Evolutionary conservation across 2,888 invertebrate genomes (phyloP), one percentile per base, ranked within the genome.

Genomic region (Cataglyphis rosenhaueri): DNA sequence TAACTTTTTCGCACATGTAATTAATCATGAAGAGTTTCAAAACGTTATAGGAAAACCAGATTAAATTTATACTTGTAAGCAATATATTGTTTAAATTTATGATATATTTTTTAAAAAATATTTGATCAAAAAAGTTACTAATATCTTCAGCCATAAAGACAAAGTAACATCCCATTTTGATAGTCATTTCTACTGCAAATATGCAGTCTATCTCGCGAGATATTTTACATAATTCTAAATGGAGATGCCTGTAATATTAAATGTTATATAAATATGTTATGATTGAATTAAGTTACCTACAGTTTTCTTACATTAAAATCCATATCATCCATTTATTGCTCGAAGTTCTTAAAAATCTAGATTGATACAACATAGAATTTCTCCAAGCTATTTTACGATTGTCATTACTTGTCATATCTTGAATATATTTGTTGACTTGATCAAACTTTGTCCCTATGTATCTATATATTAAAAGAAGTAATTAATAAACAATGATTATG

Each of bases 161-260:
- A 41, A 73, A 73, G 15, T 73, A 73, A 41, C n/a, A 10, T 41
- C 59, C 73, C 73, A 73, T 73, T 59, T 73, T 73, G n/a, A 61
- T 4, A 29, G 73, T 61, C 29, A 44, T 73, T 8, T 61, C 29
- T 32, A 21, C 18, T 41, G 59, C 73, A 9, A 73, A 73, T 29
- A 61, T 61, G 29, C 29, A 61, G 6, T 41, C 8, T 59, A 59
- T 38, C 38, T 73, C 29, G 0, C 25, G 41, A n/a, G 25, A 41
- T 73, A 73, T 41, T 59, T 41, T 73, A 41, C 59, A n/a, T 59
- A 73, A 38, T 41, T 73, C 71, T 15, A 71, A 38, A 18, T 71
- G 35, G 59, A 73, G 70, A 15, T 70, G 70, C 32, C 70, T 68
- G 68, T 8, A 59, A 73, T 5, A 71, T 52, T 68, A 25, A 12